These are phyloP conservation scores for Thecophora atra DNA, from an alignment of 2,888 invertebrate species.

Conservation along the genomic window DNA sequence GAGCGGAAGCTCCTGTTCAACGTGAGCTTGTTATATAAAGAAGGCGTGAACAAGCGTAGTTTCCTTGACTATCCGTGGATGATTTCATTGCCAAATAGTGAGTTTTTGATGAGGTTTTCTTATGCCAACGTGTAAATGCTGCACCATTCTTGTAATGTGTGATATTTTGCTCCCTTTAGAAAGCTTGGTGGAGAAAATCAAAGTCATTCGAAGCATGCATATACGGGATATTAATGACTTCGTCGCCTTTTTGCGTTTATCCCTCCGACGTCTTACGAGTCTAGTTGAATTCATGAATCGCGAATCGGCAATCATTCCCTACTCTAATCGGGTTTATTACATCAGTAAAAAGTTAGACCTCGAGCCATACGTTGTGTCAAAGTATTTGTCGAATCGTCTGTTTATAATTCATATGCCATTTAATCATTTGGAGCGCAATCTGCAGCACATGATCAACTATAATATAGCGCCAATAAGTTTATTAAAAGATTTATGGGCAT, in stretches of 20 bases:
- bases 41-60: constrained; percentile 55
- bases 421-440: constrained; percentile 68
- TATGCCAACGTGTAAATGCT: not conserved
- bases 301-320: constrained; percentile 65
- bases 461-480: constrained; percentile 69
- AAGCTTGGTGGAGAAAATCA: constrained; percentile 60
- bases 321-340: constrained; percentile 71
- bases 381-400: constrained; percentile 67
- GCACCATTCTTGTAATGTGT: not conserved
- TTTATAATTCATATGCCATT: constrained; percentile 71
- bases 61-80: constrained; percentile 64
- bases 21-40: constrained; percentile 50
- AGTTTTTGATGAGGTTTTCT: constrained; percentile 23
- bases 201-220: constrained; percentile 65
- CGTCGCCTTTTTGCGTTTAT: constrained; percentile 68
- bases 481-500: constrained; percentile 72
- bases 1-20: constrained; percentile 44
- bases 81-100: constrained; percentile 55
- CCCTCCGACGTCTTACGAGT: constrained; percentile 57
- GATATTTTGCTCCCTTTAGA: constrained; percentile 46
- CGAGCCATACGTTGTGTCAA: constrained; percentile 66
- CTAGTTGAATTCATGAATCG: constrained; percentile 52
- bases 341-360: constrained; percentile 68
- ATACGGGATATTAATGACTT: constrained; percentile 67
- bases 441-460: constrained; percentile 69